Evolutionary conservation across 2,888 invertebrate species (phyloP).

Genomic region (Hybos culiciformis): DNA sequence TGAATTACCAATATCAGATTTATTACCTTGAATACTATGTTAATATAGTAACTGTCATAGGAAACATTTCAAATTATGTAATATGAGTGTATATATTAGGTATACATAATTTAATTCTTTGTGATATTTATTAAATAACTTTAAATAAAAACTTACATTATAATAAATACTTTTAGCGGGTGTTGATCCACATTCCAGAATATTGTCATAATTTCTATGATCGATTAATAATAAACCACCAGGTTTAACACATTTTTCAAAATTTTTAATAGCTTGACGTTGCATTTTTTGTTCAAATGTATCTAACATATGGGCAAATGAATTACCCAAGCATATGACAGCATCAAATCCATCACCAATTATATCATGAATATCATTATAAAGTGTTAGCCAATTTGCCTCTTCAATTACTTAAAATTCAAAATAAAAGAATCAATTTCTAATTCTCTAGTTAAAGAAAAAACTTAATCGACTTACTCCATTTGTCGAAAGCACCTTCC

Average conservation of each 20-base stretch:
- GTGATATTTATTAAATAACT: background rate
- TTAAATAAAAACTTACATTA: slow-evolving; percentile 50
- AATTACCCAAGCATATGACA: slow-evolving; percentile 80
- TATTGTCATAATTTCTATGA: slow-evolving; percentile 78
- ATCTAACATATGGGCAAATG: slow-evolving; percentile 79
- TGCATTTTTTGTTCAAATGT: slow-evolving; percentile 64
- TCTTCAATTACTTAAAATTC: slow-evolving; percentile 64
- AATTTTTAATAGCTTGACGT: slow-evolving; percentile 63
- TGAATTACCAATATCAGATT: no score
- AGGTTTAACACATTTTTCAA: slow-evolving; percentile 68
- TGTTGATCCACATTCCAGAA: slow-evolving; percentile 59
- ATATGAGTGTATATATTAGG: no score
- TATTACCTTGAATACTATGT: no score
- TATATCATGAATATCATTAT: slow-evolving; percentile 52
- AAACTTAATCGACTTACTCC: slow-evolving; percentile 46
- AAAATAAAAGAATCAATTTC: background rate
- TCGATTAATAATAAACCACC: slow-evolving; percentile 76
- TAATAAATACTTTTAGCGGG: slow-evolving; percentile 79
- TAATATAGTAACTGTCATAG: no score
- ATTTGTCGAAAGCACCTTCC: slow-evolving; percentile 64
- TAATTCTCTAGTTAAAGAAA: background rate
- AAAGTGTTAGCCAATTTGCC: slow-evolving; percentile 76
- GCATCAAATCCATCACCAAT: slow-evolving; percentile 64
- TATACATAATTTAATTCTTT: no score
- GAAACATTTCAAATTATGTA: no score